Evolutionary conservation across 2,888 invertebrate species (phyloP).

Genomic region (Hemistola chrysoprasaria): DNA sequence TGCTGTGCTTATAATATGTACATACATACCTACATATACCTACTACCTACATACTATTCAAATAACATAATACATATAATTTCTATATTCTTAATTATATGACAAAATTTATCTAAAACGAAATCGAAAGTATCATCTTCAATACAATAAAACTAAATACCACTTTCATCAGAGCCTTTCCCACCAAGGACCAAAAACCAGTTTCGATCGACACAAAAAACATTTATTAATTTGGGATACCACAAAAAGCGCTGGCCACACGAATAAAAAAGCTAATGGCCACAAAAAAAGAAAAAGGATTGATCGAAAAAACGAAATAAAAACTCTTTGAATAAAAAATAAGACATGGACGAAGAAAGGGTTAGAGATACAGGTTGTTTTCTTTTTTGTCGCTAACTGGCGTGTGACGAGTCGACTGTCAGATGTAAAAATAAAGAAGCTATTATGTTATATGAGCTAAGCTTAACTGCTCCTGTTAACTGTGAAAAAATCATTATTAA

Average conservation of each 20-base stretch:
- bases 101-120: slow-evolving; percentile 31
- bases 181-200: slow-evolving; percentile 62
- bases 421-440: not conserved
- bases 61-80: too few relatives aligned
- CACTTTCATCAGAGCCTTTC: slow-evolving; percentile 78
- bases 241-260: slow-evolving; percentile 75
- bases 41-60: too few relatives aligned
- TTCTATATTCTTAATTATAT: too few relatives aligned
- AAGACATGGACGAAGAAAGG: slow-evolving; percentile 65
- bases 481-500: too few relatives aligned
- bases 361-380: slow-evolving; percentile 67
- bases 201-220: slow-evolving; percentile 70
- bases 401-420: slow-evolving; percentile 25
- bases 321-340: slow-evolving; percentile 27
- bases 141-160: slow-evolving; percentile 55
- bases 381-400: slow-evolving; percentile 32
- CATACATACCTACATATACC: too few relatives aligned
- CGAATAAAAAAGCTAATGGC: slow-evolving; percentile 78
- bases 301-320: slow-evolving; percentile 48
- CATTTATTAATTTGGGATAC: slow-evolving; percentile 80
- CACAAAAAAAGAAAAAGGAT: slow-evolving; percentile 71
- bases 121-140: slow-evolving; percentile 68
- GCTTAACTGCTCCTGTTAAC: too few relatives aligned
- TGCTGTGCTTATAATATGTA: too few relatives aligned
- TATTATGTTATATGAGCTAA: too few relatives aligned